These are phyloP conservation scores for Troides aeacus DNA, from an alignment of 2,888 invertebrate genomes.

Conservation along the genomic window DNA sequence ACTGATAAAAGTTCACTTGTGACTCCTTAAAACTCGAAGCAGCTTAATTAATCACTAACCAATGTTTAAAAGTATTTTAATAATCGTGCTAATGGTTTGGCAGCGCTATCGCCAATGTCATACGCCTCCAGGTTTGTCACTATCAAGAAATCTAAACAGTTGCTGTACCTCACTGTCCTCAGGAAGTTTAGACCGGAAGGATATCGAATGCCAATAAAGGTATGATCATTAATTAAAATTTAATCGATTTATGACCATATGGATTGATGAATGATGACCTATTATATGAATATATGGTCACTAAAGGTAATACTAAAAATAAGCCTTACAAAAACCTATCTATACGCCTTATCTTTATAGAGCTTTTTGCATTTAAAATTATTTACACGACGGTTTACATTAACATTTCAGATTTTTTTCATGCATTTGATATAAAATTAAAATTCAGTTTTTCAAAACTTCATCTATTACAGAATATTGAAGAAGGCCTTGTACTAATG, in stretches of 20 bases:
- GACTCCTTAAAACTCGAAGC: no score
- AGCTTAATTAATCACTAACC: not conserved
- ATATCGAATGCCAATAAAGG: conserved; percentile 72
- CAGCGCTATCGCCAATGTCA: conserved; percentile 85
- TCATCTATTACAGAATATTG: conserved; percentile 64
- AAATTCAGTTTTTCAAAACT: not conserved
- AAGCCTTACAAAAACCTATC: no score
- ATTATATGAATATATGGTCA: not conserved
- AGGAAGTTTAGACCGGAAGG: conserved; percentile 62
- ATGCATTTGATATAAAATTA: not conserved
- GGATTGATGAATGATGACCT: no score
- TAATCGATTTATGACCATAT: not conserved
- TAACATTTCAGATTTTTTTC: not conserved
- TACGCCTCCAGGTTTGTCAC: conserved; percentile 85
- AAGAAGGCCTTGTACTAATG: conserved; percentile 80
- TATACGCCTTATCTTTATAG: no score
- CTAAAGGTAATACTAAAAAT: no score
- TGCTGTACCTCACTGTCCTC: conserved; percentile 70
- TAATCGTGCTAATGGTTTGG: not conserved
- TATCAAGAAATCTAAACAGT: conserved; percentile 79
- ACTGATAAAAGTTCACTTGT: no score
- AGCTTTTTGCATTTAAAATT: no score
- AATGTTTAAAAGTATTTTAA: not conserved
- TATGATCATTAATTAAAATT: conserved; percentile 35
- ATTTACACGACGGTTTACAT: no score